These are phyloP conservation scores for Cochlearius cochlearius DNA, from an alignment of 2,113 vertebrate genomes.

Conservation along the genomic window DNA sequence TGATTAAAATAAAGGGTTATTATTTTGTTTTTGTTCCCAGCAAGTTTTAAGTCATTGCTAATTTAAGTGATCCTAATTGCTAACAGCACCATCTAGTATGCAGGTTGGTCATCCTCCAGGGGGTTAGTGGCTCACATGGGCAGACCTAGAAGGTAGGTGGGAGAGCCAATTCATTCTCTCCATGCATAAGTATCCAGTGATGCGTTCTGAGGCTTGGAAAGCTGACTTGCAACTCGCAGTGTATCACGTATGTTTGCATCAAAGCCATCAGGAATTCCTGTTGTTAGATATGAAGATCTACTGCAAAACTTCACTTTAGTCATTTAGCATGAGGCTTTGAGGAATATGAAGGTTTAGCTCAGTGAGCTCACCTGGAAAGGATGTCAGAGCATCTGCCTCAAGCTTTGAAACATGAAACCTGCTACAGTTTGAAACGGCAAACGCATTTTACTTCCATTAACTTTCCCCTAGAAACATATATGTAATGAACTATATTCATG, in stretches of 20 bases:
- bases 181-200: neutral
- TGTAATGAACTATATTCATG: neutral
- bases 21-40: neutral
- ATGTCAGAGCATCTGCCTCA: neutral
- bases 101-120: neutral
- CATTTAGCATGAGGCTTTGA: neutral
- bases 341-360: neutral
- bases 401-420: neutral
- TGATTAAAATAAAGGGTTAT: neutral
- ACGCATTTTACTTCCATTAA: neutral
- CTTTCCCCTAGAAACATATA: neutral
- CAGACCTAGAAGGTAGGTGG: neutral
- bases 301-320: neutral
- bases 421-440: neutral
- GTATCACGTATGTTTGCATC: neutral
- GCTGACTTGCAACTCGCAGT: neutral
- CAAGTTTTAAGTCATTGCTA: neutral
- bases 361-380: neutral
- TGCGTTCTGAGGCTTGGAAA: neutral
- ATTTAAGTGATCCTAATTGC: neutral
- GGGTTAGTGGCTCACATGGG: neutral
- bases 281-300: neutral
- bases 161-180: neutral
- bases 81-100: neutral
- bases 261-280: neutral